Evolutionary conservation across 1,140 invertebrate genomes (phyloP).

Genomic region (Lasioglossum albipes): DNA sequence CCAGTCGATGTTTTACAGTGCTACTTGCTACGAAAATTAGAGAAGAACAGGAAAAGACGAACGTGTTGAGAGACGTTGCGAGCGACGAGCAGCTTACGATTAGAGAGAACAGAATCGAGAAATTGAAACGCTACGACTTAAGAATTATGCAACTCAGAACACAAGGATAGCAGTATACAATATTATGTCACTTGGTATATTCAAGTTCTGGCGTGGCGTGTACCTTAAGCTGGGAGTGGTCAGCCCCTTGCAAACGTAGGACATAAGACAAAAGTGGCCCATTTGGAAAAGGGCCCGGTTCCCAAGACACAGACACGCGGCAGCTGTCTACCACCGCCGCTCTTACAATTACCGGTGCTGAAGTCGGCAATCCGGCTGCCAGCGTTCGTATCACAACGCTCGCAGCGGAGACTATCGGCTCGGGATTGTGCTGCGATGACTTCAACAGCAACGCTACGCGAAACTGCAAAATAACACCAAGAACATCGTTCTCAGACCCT

Average conservation of each 20-base stretch:
- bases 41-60: constrained; percentile 47
- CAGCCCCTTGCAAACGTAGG: constrained; percentile 82
- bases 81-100: constrained; percentile 11
- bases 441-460: constrained; percentile 86
- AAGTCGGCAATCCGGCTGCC: constrained; percentile 86
- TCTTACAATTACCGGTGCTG: constrained; percentile 86
- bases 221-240: constrained; percentile 85
- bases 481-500: no score
- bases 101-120: constrained; percentile 4
- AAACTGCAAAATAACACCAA: constrained; percentile 84
- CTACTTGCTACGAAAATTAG: constrained; percentile 30
- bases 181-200: background rate
- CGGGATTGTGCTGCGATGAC: constrained; percentile 82
- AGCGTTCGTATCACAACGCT: constrained; percentile 91
- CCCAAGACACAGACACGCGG: constrained; percentile 92
- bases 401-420: constrained; percentile 88
- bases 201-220: constrained; percentile 76
- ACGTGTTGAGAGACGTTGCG: background rate
- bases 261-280: constrained; percentile 93
- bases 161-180: background rate
- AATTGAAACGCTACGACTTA: background rate
- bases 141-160: background rate
- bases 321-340: constrained; percentile 90
- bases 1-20: constrained; percentile 46
- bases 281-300: constrained; percentile 91